Conservation (phyloP, 2,797 vertebrate genomes). For the Leuciscus waleckii region DNA sequence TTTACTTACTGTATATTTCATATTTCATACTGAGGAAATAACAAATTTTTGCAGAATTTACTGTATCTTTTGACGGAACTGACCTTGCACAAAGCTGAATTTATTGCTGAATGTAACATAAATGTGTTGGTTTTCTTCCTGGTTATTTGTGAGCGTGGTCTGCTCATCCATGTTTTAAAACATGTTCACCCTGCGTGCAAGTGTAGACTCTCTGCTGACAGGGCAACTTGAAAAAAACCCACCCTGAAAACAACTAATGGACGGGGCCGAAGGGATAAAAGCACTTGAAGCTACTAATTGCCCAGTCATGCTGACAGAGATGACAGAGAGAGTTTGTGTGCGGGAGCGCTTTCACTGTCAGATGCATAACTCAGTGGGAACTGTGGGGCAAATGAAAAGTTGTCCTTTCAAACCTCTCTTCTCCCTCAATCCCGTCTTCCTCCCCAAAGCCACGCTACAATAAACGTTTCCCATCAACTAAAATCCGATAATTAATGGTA, state of each 20-base stretch:
- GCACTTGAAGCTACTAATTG: constrained; percentile 55
- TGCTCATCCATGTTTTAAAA: constrained; percentile 39
- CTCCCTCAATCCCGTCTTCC: background rate
- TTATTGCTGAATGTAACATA: background rate
- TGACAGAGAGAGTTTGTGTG: constrained; percentile 52
- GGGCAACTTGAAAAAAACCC: constrained; percentile 43
- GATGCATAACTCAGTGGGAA: constrained; percentile 35
- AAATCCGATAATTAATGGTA: constrained; percentile 76
- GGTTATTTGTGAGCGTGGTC: background rate
- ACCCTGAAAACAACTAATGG: constrained; percentile 55
- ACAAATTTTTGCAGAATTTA: background rate
- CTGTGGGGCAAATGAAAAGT: constrained; percentile 27
- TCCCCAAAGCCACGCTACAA: constrained; percentile 10
- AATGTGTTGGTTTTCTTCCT: background rate
- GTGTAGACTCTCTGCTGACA: constrained; percentile 50
- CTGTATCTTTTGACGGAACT: background rate
- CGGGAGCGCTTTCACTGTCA: constrained; percentile 12
- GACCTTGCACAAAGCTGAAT: background rate
- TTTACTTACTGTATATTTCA: background rate
- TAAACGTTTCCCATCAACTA: constrained; percentile 63
- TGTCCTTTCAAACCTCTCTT: constrained; percentile 11
- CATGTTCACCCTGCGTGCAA: constrained; percentile 31
- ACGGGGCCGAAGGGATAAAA: constrained; percentile 50
- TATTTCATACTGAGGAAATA: background rate
- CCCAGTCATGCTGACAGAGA: constrained; percentile 55